A percentile compares a stretch with the other conserved stretches of the same genome.
Evolutionary conservation across 2,797 vertebrate species (phyloP).

Genomic region (Aldrovandia affinis): DNA sequence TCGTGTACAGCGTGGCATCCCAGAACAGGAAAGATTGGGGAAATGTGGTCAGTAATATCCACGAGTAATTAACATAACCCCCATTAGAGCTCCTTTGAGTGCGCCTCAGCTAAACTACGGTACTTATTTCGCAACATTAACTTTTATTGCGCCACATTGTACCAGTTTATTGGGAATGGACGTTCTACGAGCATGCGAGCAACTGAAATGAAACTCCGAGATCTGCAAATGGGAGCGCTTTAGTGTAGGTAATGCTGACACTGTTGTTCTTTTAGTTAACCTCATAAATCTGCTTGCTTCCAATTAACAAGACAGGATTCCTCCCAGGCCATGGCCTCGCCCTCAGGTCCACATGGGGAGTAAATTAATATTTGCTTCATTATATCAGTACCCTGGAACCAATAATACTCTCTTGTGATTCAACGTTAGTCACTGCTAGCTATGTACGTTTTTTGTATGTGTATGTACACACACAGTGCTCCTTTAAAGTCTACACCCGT

Average conservation of each 20-base stretch:
- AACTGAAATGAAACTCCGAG: not conserved
- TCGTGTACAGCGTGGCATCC: not conserved
- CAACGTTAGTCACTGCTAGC: not conserved
- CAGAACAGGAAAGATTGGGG: not conserved
- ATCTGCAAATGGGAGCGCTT: not conserved
- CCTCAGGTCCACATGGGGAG: not conserved
- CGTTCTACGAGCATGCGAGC: not conserved
- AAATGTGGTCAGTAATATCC: not conserved
- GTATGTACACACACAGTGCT: not conserved
- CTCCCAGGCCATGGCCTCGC: not conserved
- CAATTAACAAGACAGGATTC: not conserved
- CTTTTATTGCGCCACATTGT: not conserved
- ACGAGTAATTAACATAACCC: not conserved
- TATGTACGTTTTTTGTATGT: not conserved
- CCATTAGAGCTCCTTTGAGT: not conserved
- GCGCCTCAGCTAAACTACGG: not conserved
- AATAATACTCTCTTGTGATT: not conserved
- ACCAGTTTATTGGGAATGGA: constrained; percentile 2
- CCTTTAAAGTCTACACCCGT: too few relatives aligned
- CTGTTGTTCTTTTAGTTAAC: not conserved
- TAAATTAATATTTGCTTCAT: not conserved
- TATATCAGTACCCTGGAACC: not conserved
- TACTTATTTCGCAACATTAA: constrained; percentile 6
- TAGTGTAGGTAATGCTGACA: not conserved
- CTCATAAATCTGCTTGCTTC: not conserved